Evolutionary conservation across 2,888 invertebrate species (phyloP), one percentile per base, ranked within the genome.

Genomic region (Oscheius sp.): DNA sequence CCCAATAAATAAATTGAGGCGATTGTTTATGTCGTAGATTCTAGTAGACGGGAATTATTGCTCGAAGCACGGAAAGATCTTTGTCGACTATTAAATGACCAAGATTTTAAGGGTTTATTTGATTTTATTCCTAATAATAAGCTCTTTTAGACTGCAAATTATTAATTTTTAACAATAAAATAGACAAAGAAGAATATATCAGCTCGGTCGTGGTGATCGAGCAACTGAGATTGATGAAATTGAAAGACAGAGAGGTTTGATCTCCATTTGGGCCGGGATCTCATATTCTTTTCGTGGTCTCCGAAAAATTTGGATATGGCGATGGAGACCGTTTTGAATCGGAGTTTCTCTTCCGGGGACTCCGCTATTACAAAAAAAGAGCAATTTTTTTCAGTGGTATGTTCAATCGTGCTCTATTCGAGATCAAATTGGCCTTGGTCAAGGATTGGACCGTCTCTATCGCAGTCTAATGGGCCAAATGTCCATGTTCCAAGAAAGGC

Each of bases 131-230:
- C 3, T 23, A 6, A 55, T 2, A 23, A 23, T 13, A 13, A 21
- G 2, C 13, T 3, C 6, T 25, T 55, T 23, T 55, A 55, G 55
- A 55, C 13, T 55, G 23, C 23, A 55, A 55, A 55, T 55, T 55
- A 25, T 6, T 55, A 23, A 55, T 55, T 55, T 55, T 55, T 13
- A 55, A 55, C 13, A 16, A 55, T 23, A 55, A 55, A 55, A 55
- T 55, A 55, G 55, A 55, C 55, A 55, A 49, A 13, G 23, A 12
- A 6, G 55, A 25, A 23, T 21, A 21, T 25, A 21, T 55, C 25
- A 55, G 55, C 21, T 55, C 55, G 3, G 25, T 55, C 2, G 13
- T 55, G 12, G 21, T 55, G 25, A 55, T 55, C 2, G 23, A 55
- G 23, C 3, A 21, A 55, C 21, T 55, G 21, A 23, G 21, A 13